Evolutionary conservation across 2,888 invertebrate genomes (phyloP), one percentile per base, ranked within the genome.

Genomic region (Drosophila lacicola): DNA sequence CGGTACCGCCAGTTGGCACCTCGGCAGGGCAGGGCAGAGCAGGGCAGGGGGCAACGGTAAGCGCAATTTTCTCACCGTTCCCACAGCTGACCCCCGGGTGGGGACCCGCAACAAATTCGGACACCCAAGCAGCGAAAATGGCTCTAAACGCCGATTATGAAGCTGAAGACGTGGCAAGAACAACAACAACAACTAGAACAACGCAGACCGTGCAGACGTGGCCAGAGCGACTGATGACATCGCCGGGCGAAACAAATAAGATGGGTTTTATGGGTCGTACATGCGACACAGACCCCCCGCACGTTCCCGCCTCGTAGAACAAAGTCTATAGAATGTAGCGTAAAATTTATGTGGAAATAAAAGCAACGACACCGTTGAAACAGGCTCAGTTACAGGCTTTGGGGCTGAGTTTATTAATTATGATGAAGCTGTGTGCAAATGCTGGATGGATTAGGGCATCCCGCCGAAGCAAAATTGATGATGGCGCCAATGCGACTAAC

Each of bases 321-420:
- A 34, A 42, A 47, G 62, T 44, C 55, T 54, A 58, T 34, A 58
- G 66, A 76, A 76, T 70, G 62, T 73, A 68, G 63, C 79, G 73
- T 76, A 70, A 70, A 77, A 82, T 85, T 79, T 69, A 84, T 84
- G 88, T 74, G 69, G 82, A 84, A 84, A 82, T 70, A 87, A 80
- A 86, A 72, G 69, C 25, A 25, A 66, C 73, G 74, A 66, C 70
- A 78, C 51, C 71, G 70, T 74, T 64, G 65, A 39, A 64, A 57
- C n/a, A 51, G 33, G 37, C 25, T 47, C 17, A 56, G 51, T 36
- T 29, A 46, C 11, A 14, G 29, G 34, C 11, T 29, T 4, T 41
- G 41, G 41, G 41, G 13, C 33, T 51, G 25, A 14, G 51, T 81
- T 79, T 83, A 83, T 83, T 83, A 83, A 86, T 83, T 83, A 83